Percentiles rank a stretch among this genome's conserved stretches.
phyloP scores from a whole-genome alignment of 2,797 vertebrate species.

The Galaxias olidus region DNA sequence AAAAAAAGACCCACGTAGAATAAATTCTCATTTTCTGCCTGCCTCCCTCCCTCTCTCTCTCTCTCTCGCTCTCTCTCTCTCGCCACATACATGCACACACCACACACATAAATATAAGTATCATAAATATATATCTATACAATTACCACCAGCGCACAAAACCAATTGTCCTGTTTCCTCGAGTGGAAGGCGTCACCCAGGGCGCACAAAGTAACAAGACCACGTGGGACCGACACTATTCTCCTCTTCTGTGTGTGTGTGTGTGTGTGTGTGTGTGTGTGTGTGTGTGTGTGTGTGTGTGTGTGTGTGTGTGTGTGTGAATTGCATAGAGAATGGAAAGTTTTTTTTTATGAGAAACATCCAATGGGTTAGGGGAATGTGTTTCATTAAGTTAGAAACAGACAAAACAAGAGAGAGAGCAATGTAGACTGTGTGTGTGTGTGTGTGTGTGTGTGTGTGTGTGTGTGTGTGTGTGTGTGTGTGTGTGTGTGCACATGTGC shows the following conservation, averaged over 20 bases:
- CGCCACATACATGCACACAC: conserved; percentile 5
- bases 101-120: neutral
- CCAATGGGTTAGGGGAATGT: conserved; percentile 12
- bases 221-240: conserved; percentile 46
- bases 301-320: neutral
- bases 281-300: neutral
- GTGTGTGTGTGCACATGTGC: neutral
- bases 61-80: neutral
- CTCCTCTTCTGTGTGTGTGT: no score
- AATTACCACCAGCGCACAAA: conserved; percentile 23
- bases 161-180: conserved; percentile 59
- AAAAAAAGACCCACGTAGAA: no score
- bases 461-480: neutral
- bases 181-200: conserved; percentile 61
- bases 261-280: neutral
- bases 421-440: neutral
- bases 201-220: conserved; percentile 66
- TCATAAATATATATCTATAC: neutral
- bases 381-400: neutral
- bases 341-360: conserved; percentile 16
- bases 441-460: conserved; percentile 2
- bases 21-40: no score
- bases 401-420: no score
- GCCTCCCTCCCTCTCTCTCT: no score
- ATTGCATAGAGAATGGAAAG: neutral